A percentile compares a stretch with the other conserved stretches of the same genome.
phyloP scores from a whole-genome alignment of 1,140 invertebrate species.

The Aphidius gifuensis region DNA sequence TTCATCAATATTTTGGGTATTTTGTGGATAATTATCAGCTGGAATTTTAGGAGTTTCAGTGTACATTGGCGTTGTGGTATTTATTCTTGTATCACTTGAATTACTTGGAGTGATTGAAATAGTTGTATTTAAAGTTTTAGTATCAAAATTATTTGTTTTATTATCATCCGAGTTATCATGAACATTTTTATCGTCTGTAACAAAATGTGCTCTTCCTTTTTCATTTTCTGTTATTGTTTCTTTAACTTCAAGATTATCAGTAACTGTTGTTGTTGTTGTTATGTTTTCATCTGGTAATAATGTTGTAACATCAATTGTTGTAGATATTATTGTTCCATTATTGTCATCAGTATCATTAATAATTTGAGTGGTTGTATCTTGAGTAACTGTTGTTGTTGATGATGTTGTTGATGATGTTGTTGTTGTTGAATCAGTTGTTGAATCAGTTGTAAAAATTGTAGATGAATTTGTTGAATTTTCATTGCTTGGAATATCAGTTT shows the following conservation, averaged over 20 bases:
- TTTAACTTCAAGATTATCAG: background rate
- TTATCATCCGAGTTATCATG: conserved; percentile 12
- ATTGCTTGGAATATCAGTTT: no score
- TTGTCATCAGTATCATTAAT: no score
- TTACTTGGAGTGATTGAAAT: background rate
- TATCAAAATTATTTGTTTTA: background rate
- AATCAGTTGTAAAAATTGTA: background rate
- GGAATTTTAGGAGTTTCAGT: background rate
- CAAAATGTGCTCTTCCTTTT: background rate
- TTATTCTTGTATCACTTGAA: background rate
- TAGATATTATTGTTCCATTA: background rate
- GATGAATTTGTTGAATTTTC: no score
- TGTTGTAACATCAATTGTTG: background rate
- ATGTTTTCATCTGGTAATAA: background rate
- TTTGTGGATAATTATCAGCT: no score
- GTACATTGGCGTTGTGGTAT: background rate
- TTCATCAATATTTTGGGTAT: no score
- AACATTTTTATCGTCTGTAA: conserved; percentile 4
- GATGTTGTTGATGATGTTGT: conserved; percentile 19
- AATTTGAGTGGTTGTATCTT: background rate
- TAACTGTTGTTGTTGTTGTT: background rate
- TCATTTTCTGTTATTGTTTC: background rate
- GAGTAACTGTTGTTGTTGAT: conserved; percentile 8
- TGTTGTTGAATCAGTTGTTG: background rate
- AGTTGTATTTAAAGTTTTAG: no score